phyloP scores from a whole-genome alignment of 2,888 invertebrate species.

The Smittia aterrima region DNA sequence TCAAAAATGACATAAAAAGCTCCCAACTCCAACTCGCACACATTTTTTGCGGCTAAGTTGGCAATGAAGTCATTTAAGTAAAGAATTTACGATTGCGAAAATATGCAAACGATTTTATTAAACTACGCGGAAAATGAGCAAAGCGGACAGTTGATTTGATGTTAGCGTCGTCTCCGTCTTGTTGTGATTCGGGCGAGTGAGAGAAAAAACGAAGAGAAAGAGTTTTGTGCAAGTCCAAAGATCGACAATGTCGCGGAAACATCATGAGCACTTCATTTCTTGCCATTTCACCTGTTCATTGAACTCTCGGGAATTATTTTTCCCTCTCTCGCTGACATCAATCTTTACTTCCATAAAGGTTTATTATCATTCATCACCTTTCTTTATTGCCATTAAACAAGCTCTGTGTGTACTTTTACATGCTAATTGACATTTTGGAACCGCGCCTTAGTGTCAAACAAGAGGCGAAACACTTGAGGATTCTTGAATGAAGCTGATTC shows the following conservation, averaged over 20 bases:
- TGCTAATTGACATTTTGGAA: conserved; percentile 29
- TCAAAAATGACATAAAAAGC: neutral
- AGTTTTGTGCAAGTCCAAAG: too few species aligned
- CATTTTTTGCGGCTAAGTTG: neutral
- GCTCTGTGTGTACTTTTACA: neutral
- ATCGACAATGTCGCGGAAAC: too few species aligned
- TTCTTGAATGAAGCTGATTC: conserved; percentile 5
- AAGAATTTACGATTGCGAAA: conserved; percentile 38
- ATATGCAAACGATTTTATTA: conserved; percentile 38
- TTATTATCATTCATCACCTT: conserved; percentile 22
- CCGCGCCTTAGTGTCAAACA: conserved; percentile 7
- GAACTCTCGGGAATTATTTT: conserved; percentile 1
- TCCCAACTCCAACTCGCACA: neutral
- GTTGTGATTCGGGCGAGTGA: too few species aligned
- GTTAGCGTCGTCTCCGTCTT: neutral
- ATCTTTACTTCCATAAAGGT: neutral
- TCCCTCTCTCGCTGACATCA: neutral
- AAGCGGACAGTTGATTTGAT: neutral
- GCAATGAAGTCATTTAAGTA: conserved; percentile 37
- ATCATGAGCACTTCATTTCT: neutral
- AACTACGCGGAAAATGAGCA: neutral
- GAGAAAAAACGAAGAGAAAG: too few species aligned
- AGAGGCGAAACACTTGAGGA: neutral
- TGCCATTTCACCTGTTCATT: conserved; percentile 35
- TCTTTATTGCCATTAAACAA: conserved; percentile 20